Conservation (phyloP, 2,888 invertebrate species). For the Eilema caniola region DNA sequence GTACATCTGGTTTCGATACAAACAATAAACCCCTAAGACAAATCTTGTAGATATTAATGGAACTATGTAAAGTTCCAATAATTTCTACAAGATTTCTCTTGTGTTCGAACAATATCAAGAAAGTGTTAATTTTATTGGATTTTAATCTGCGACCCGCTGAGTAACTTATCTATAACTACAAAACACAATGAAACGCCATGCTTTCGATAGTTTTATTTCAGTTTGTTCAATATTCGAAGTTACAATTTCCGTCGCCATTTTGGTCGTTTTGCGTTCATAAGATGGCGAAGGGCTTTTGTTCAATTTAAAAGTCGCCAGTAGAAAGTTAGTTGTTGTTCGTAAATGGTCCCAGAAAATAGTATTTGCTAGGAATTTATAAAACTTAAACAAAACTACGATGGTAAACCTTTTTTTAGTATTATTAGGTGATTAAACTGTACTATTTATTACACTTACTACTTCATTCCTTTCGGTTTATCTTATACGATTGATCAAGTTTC, state of each 20-base stretch:
- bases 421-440: no score
- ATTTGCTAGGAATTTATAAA: no score
- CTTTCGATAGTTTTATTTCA: conserved; percentile 40
- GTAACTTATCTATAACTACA: conserved; percentile 48
- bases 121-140: conserved; percentile 49
- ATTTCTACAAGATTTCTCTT: conserved; percentile 17
- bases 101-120: conserved; percentile 23
- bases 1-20: background rate
- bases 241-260: conserved; percentile 36
- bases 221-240: conserved; percentile 21
- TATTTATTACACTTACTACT: no score
- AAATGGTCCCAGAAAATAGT: no score
- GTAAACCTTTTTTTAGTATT: no score
- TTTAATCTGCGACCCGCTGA: conserved; percentile 42
- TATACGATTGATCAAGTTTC: no score
- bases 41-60: no score
- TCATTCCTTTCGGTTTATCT: no score
- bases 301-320: background rate
- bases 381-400: no score
- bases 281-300: background rate
- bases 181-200: conserved; percentile 32
- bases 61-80: background rate
- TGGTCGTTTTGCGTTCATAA: conserved; percentile 20
- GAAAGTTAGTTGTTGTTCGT: background rate
- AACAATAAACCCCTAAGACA: background rate